Evolutionary conservation across 2,113 vertebrate genomes (phyloP).

Genomic region (Regulus satrapa): DNA sequence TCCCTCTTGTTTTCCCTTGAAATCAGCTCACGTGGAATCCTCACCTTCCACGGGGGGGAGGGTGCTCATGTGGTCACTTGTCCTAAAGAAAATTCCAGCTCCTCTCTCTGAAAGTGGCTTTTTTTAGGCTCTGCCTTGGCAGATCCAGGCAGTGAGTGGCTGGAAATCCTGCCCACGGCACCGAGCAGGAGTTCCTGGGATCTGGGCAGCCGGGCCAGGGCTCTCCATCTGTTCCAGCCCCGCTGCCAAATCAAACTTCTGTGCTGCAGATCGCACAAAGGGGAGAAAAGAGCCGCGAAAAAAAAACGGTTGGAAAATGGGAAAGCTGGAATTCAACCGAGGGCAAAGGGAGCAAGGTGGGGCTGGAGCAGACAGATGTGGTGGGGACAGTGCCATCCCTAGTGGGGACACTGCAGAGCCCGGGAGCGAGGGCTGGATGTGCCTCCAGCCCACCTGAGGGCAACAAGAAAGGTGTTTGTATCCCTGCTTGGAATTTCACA

Average conservation of each 20-base stretch:
- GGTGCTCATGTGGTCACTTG: neutral
- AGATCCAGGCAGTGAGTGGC: neutral
- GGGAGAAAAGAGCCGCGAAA: neutral
- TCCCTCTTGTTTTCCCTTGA: neutral
- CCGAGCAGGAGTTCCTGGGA: slow-evolving; percentile 34
- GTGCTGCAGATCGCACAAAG: neutral
- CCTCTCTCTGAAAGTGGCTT: neutral
- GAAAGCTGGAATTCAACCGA: neutral
- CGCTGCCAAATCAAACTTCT: slow-evolving; percentile 15
- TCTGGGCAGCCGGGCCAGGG: neutral
- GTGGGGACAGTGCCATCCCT: neutral
- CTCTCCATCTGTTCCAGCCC: slow-evolving; percentile 47
- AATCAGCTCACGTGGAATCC: neutral
- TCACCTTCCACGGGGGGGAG: neutral
- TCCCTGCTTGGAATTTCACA: slow-evolving; percentile 1
- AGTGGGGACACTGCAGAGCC: neutral
- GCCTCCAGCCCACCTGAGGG: neutral
- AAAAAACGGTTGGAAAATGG: neutral
- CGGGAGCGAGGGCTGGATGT: neutral
- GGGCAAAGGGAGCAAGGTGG: neutral
- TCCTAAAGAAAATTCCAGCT: slow-evolving; percentile 7
- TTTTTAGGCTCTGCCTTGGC: neutral
- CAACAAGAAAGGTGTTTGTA: neutral
- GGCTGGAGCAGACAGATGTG: neutral
- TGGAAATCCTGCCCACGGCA: slow-evolving; percentile 9